Base-by-base conservation (phyloP, 2,888 invertebrate genomes). In the Aradus depressus region DNA sequence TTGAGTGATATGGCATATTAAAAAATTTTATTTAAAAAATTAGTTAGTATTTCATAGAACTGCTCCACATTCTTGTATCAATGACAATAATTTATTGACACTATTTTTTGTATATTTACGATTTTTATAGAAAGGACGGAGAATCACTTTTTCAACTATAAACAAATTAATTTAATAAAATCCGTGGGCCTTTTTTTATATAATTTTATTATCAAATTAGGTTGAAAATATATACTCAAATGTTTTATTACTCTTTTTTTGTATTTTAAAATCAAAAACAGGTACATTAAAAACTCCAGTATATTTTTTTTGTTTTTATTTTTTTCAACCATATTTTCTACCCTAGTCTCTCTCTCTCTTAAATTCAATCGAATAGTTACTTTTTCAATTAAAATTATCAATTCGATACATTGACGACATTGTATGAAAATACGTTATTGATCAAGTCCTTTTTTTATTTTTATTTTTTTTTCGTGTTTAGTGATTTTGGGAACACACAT, bases 1-100 rank as follows among this genome's bases (percentile, higher is more conserved):
- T 50, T 54, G 50, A 55, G 53, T 57, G 57, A 57, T 50, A 51
- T 57, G 56, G 53, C 53, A 49, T 54, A 44, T 51, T 44, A 51
- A 19, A 21, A 16, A 51, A 44, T 35, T 51, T 38, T 34, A 43
- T 51, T 44, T 44, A 28, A 43, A 44, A 49, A 49, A 49, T 41
- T 49, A 42, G 49, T 42, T 32, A 41, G 39, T 22, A 31, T 37
- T 50, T 44, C 38, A 44, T 50, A 45, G 55, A 48, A 55, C 52
- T 55, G 49, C 53, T 55, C 53, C 55, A 55, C 55, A 53, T 55
- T 55, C 51, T 47, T 47, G 47, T 47, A 47, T 47, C 38, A n/a
- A n/a, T n/a, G n/a, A n/a, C n/a, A n/a, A n/a, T n/a, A n/a, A n/a
- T n/a, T n/a, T n/a, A n/a, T n/a, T n/a, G n/a, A n/a, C n/a, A n/a